Evolutionary conservation across 2,113 vertebrate species (phyloP), one percentile per base, ranked within the genome.

Genomic region (Colius striatus): DNA sequence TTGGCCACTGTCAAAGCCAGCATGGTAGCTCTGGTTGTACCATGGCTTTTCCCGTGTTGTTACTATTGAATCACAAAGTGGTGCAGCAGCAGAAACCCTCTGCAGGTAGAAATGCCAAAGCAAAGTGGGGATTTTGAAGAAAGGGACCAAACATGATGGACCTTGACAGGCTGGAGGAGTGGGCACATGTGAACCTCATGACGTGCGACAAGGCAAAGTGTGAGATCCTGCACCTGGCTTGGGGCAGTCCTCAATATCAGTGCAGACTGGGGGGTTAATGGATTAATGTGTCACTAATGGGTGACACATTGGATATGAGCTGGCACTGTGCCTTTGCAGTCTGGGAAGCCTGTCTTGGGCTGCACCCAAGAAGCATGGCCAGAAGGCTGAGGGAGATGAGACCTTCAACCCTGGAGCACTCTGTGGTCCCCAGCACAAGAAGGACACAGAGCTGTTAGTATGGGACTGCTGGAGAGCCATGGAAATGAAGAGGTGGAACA

Each of bases 11-110:
- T 76, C 45, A 55, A 17, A 68, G 45, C 76, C 80, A 73, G 20
- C 32, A 3, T 1, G 2, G 43, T 36, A 58, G 21, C 41, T 48
- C 71, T n/a, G 58, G 29, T 68, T 2, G 0, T 67, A 50, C 34
- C 10, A 1, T 0, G 4, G 9, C 41, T 84, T 77, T 73, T 41
- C 65, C 43, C 81, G 47, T 23, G 4, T 26, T 87, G 43, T 70
- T 58, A 6, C n/a, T 67, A 3, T n/a, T 60, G 18, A 30, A 41
- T 54, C 27, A 5, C 38, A 41, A 41, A 41, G 29, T 63, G 57
- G 16, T 70, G 20, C 2, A 63, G 43, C n/a, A 84, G 38, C 60
- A 86, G 75, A 63, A 82, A 25, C 38, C 30, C 55, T 53, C 41
- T 83, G 50, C 26, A 50, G 48, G 55, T 62, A 23, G 21, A 74